Conservation (phyloP, 2,797 vertebrate species). For the Acanthopagrus latus region DNA sequence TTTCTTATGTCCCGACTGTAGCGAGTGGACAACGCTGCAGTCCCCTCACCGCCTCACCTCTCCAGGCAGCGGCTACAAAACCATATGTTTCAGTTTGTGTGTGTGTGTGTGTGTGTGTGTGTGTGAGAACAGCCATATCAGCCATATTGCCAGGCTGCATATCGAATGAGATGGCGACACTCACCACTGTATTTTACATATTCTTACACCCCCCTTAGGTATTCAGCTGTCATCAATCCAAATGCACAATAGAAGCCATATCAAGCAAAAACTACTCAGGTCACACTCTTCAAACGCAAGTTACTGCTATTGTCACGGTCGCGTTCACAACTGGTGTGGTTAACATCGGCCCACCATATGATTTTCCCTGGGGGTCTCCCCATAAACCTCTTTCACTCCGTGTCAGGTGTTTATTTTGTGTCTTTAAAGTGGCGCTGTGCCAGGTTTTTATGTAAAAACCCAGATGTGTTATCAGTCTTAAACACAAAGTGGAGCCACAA, state of each 20-base stretch:
- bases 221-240: constrained; percentile 63
- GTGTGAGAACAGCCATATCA: not conserved
- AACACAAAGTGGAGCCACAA: constrained; percentile 2
- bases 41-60: constrained; percentile 22
- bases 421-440: constrained; percentile 36
- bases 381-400: constrained; percentile 14
- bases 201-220: constrained; percentile 59
- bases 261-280: constrained; percentile 56
- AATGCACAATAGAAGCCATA: constrained; percentile 54
- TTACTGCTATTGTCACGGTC: constrained; percentile 37
- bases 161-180: constrained; percentile 35
- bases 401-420: constrained; percentile 51
- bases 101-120: constrained; percentile 6
- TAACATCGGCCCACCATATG: constrained; percentile 12
- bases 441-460: constrained; percentile 33
- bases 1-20: constrained; percentile 19
- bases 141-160: constrained; percentile 26
- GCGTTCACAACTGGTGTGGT: constrained; percentile 21
- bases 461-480: constrained; percentile 16
- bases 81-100: constrained; percentile 42
- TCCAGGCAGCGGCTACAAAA: constrained; percentile 33
- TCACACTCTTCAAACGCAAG: constrained; percentile 47
- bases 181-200: constrained; percentile 59
- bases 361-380: constrained; percentile 38
- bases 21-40: constrained; percentile 36